Evolutionary conservation across 2,888 invertebrate genomes (phyloP).

Genomic region (Drosophila cognata): DNA sequence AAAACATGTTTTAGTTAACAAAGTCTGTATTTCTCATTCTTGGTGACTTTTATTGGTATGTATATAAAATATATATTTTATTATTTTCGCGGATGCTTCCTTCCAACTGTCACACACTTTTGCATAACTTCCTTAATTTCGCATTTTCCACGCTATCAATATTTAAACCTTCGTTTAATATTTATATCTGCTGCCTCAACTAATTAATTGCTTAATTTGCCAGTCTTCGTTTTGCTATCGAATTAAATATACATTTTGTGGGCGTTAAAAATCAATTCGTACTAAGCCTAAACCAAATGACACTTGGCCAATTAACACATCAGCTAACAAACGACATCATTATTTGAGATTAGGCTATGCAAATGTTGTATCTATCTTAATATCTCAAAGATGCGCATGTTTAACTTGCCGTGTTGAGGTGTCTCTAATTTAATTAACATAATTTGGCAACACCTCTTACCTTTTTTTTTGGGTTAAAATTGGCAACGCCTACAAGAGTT

Average conservation of each 20-base stretch:
- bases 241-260: slow-evolving; percentile 33
- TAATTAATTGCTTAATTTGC: slow-evolving; percentile 16
- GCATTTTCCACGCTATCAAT: neutral
- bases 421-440: slow-evolving; percentile 74
- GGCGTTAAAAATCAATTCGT: slow-evolving; percentile 69
- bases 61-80: neutral
- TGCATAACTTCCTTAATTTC: neutral
- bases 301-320: slow-evolving; percentile 61
- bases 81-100: neutral
- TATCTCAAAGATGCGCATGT: slow-evolving; percentile 16
- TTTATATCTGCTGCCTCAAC: neutral
- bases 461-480: slow-evolving; percentile 26
- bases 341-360: slow-evolving; percentile 40
- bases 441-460: slow-evolving; percentile 76
- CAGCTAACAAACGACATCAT: slow-evolving; percentile 25
- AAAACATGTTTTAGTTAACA: neutral
- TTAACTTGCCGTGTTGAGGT: slow-evolving; percentile 1
- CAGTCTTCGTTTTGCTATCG: slow-evolving; percentile 1
- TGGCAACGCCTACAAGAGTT: slow-evolving; percentile 50
- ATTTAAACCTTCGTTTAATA: neutral
- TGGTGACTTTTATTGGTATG: neutral
- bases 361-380: slow-evolving; percentile 24
- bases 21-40: neutral
- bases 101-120: neutral
- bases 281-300: slow-evolving; percentile 38